A percentile compares a stretch with the other conserved stretches of the same genome.
Evolutionary conservation across 2,797 vertebrate species (phyloP).

Genomic region (Phyllotis vaccarum): DNA sequence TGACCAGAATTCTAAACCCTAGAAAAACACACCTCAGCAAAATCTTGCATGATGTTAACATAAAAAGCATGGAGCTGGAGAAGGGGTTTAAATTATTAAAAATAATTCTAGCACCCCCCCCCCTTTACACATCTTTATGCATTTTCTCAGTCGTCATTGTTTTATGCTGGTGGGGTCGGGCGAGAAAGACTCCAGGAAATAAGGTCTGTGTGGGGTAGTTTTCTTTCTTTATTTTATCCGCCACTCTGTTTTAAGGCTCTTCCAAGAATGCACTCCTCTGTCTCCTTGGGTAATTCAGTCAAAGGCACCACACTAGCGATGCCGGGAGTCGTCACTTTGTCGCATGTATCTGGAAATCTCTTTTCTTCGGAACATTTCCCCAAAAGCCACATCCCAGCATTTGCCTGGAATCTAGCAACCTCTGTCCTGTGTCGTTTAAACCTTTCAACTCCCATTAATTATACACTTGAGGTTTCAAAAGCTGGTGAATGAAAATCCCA

Average conservation of each 20-base stretch:
- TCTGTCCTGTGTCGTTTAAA: not conserved
- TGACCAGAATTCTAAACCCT: not conserved
- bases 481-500: not conserved
- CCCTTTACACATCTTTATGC: accelerated
- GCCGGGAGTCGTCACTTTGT: not conserved
- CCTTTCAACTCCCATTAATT: slow-evolving; percentile 13
- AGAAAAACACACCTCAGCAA: slow-evolving; percentile 24
- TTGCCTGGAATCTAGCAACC: not conserved
- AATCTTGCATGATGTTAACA: not conserved
- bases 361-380: not conserved
- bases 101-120: not conserved
- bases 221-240: no score
- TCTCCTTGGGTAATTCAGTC: not conserved
- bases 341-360: not conserved
- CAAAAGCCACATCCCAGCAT: accelerated
- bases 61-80: not conserved
- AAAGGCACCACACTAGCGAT: accelerated
- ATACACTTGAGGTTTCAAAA: slow-evolving; percentile 43
- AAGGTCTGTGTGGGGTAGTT: not conserved
- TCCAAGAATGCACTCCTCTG: not conserved
- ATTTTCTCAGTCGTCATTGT: not conserved
- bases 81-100: not conserved
- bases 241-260: not conserved
- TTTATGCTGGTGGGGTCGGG: not conserved
- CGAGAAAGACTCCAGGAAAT: not conserved